Conservation (phyloP, 2,113 vertebrate genomes). For the Urocitellus parryii region DNA sequence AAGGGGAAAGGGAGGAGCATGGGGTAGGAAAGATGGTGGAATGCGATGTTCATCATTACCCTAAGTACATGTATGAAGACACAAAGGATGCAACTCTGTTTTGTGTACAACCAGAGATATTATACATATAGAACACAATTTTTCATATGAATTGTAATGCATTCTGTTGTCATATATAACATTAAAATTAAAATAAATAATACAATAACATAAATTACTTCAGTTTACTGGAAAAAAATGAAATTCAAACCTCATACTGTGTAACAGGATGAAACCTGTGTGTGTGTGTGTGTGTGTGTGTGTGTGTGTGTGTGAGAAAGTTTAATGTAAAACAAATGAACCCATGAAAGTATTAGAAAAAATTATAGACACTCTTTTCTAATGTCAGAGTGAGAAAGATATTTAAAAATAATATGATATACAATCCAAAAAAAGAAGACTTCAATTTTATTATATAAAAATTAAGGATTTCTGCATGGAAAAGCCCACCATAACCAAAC, state of each 20-base stretch:
- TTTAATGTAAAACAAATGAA: constrained; percentile 13
- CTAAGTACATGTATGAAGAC: no score
- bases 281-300: neutral
- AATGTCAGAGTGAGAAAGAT: neutral
- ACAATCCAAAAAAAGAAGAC: neutral
- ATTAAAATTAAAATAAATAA: no score
- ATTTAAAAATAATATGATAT: constrained; percentile 24
- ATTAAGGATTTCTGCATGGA: neutral
- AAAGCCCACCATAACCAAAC: neutral
- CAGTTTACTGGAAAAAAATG: neutral
- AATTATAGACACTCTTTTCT: neutral
- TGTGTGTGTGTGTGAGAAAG: neutral
- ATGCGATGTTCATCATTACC: no score
- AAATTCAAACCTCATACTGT: neutral
- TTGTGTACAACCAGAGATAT: no score
- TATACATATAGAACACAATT: no score
- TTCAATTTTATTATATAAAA: constrained; percentile 37
- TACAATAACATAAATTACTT: no score
- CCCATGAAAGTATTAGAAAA: neutral
- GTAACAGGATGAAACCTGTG: neutral
- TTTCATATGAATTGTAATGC: no score
- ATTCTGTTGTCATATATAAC: no score
- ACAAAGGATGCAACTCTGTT: no score
- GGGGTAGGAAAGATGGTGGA: no score
- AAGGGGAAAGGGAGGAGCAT: no score